These are phyloP conservation scores for Bovichtus diacanthus DNA, from an alignment of 2,797 vertebrate genomes.

Conservation along the genomic window DNA sequence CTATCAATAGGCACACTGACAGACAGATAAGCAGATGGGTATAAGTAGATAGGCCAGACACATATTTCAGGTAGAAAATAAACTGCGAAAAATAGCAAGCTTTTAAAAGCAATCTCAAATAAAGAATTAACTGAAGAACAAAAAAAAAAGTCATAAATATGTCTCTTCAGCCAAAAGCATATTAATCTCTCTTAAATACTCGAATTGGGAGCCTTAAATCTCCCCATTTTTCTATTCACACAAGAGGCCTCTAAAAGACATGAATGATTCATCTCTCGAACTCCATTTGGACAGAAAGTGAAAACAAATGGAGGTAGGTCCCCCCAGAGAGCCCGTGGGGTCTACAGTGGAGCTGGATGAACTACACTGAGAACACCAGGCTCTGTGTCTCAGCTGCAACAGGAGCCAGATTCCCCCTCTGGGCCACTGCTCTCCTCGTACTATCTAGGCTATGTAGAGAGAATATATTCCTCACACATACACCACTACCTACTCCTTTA, in stretches of 20 bases:
- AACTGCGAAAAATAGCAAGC: not conserved
- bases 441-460: constrained; percentile 49
- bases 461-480: constrained; percentile 59
- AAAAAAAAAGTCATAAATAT: constrained; percentile 6
- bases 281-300: constrained; percentile 73
- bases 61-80: constrained; percentile 14
- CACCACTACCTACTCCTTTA: constrained; percentile 43
- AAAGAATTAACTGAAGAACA: not conserved
- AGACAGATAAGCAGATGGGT: constrained; percentile 31
- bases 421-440: constrained; percentile 53
- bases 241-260: constrained; percentile 64
- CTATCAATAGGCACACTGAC: constrained; percentile 40
- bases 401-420: constrained; percentile 61
- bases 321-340: constrained; percentile 52
- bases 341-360: constrained; percentile 59
- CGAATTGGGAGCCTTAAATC: constrained; percentile 39
- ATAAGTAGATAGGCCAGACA: constrained; percentile 6
- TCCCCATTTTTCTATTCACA: constrained; percentile 66
- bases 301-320: constrained; percentile 75
- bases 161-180: constrained; percentile 26
- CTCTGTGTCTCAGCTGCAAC: constrained; percentile 64
- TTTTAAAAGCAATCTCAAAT: not conserved
- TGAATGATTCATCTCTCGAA: constrained; percentile 75
- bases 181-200: constrained; percentile 59
- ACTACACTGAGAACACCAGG: constrained; percentile 68